Conservation (phyloP, 2,888 invertebrate genomes). For the Harmothoe impar region DNA sequence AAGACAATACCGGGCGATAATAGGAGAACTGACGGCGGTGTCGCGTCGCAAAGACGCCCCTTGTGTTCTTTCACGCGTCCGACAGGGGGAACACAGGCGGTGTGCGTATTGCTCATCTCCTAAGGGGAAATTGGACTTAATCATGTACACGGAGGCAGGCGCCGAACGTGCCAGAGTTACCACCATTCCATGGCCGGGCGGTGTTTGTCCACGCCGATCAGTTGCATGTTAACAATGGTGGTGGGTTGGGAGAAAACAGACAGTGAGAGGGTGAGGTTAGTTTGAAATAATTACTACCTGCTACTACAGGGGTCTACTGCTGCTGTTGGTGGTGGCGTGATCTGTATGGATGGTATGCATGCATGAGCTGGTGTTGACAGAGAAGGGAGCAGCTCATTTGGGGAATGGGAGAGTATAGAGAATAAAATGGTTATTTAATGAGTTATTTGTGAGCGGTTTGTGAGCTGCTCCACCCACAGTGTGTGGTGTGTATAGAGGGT, state of each 20-base stretch:
- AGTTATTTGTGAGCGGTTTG: not conserved
- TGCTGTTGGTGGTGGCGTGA: not conserved
- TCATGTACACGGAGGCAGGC: constrained; percentile 1
- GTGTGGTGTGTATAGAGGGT: not conserved
- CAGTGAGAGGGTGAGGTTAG: not conserved
- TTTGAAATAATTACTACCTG: constrained; percentile 5
- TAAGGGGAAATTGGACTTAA: constrained; percentile 55
- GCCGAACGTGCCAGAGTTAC: constrained; percentile 32
- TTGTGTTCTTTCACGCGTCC: constrained; percentile 52
- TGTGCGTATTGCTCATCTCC: constrained; percentile 48
- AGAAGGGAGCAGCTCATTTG: not conserved
- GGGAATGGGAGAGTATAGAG: not conserved
- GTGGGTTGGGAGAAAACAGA: not conserved
- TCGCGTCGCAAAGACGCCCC: constrained; percentile 55
- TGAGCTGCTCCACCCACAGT: not conserved
- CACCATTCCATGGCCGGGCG: not conserved
- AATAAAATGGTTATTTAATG: constrained; percentile 43
- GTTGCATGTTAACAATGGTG: constrained; percentile 43
- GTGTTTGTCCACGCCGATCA: constrained; percentile 38
- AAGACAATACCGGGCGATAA: constrained; percentile 55
- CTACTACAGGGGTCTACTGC: not conserved
- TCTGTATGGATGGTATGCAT: not conserved
- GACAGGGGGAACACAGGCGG: constrained; percentile 8
- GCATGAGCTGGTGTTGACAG: not conserved
- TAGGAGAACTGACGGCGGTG: constrained; percentile 48